Conservation (phyloP, 2,113 vertebrate genomes). For the Malurus alboscapulatus region DNA sequence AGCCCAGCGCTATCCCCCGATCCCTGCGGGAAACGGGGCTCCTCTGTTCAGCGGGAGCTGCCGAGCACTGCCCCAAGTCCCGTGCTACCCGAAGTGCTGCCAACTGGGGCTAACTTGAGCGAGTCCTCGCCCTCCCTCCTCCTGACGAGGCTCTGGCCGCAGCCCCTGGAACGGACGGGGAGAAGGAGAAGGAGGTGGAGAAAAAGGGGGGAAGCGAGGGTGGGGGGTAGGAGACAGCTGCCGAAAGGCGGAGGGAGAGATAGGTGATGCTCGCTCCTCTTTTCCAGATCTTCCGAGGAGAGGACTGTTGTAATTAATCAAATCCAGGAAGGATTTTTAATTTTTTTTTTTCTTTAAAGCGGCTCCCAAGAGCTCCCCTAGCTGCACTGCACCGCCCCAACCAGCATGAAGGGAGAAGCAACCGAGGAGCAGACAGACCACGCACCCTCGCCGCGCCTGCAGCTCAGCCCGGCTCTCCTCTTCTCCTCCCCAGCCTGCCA, state of each 20-base stretch:
- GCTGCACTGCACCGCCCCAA: constrained; percentile 30
- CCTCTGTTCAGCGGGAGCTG: background rate
- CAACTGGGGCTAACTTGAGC: constrained; percentile 45
- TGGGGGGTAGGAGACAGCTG: constrained; percentile 1
- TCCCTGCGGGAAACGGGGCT: background rate
- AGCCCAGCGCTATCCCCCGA: background rate
- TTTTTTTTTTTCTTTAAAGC: background rate
- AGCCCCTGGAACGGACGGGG: constrained; percentile 10
- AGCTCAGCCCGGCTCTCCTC: background rate
- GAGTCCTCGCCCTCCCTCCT: constrained; percentile 9
- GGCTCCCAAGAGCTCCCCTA: constrained; percentile 22
- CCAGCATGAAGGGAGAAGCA: constrained; percentile 6
- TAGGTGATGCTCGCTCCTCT: constrained; percentile 42
- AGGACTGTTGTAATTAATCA: constrained; percentile 42
- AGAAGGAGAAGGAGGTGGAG: constrained; percentile 14
- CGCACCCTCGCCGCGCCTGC: background rate
- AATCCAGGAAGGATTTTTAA: background rate
- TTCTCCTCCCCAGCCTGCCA: background rate
- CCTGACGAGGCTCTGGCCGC: constrained; percentile 25
- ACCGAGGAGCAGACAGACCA: background rate
- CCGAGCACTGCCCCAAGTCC: background rate
- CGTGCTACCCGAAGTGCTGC: constrained; percentile 35
- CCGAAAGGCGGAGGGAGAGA: constrained; percentile 34
- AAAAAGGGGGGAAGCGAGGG: background rate
- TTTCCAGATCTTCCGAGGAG: constrained; percentile 48